Evolutionary conservation across 2,113 vertebrate genomes (phyloP), one percentile per base, ranked within the genome.

Genomic region (Capreolus pygargus): DNA sequence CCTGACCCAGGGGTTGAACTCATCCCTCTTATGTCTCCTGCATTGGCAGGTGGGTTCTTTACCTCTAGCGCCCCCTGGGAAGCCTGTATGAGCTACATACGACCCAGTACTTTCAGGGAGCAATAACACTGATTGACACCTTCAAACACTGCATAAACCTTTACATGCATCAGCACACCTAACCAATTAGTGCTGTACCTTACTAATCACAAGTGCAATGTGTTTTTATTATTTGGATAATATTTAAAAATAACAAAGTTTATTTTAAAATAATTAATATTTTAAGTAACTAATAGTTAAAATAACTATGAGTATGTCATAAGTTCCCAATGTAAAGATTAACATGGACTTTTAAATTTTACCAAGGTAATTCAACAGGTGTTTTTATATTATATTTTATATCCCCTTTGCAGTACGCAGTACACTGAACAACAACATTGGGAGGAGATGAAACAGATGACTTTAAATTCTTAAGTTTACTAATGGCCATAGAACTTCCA

Each of bases 241-340:
- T 86, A 95, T 50, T 95, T 89, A 21, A 96, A 96, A 81, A 85
- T 36, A n/a, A 23, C 11, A 39, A 70, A 55, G 23, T 67, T 94
- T 84, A 70, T 94, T 96, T 60, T 54, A 89, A 58, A 21, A 64
- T 55, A 85, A 33, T 5, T 74, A 83, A 55, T 86, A 93, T 55
- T 96, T 86, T 21, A 96, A 81, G 79, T 33, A 39, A 23, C 8
- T 47, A 70, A 45, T 39, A 70, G 19, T 70, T 39, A 39, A 70
- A 79, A 45, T 90, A 93, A 39, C 25, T 76, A 54, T 67, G 57
- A 85, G 74, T 83, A 86, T 83, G 36, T 79, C 43, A 79, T 93
- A 96, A 61, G 27, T 92, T 64, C 13, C 54, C 61, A 95, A 3
- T 94, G 28, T 57, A 89, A 96, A 93, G 82, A 54, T 67, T 83